These are phyloP conservation scores for Gila robusta DNA, from an alignment of 2,797 vertebrate species.

Conservation along the genomic window DNA sequence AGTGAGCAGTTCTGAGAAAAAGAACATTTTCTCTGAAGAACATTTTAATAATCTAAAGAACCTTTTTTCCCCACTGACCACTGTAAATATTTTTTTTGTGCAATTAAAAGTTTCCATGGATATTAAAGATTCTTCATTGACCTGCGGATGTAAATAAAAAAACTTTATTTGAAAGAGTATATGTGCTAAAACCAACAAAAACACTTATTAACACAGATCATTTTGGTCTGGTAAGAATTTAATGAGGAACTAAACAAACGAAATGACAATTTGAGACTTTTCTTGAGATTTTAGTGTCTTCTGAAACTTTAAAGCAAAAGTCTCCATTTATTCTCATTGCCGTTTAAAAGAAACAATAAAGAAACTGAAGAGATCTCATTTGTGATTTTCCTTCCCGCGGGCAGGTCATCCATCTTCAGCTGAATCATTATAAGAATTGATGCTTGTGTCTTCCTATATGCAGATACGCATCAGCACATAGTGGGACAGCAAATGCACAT, in stretches of 20 bases:
- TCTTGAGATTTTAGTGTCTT: background rate
- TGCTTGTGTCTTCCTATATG: slow-evolving; percentile 25
- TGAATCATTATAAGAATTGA: slow-evolving; percentile 39
- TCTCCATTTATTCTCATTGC: slow-evolving; percentile 8
- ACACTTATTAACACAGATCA: background rate
- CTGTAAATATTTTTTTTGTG: background rate
- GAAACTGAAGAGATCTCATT: slow-evolving; percentile 31
- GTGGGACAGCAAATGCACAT: background rate
- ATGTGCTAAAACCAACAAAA: background rate
- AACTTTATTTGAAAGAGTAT: background rate
- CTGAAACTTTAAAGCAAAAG: background rate
- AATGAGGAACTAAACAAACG: background rate
- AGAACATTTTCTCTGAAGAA: background rate
- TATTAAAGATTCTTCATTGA: background rate
- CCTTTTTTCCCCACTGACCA: background rate
- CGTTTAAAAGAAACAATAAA: slow-evolving; percentile 21
- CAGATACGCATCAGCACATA: background rate
- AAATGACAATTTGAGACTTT: background rate
- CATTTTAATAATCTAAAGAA: background rate
- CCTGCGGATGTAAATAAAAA: background rate
- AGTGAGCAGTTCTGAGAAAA: background rate
- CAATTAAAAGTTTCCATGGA: background rate
- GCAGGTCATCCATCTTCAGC: slow-evolving; percentile 40
- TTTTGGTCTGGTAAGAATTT: background rate
- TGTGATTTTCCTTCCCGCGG: slow-evolving; percentile 26